Conservation (phyloP, 2,113 vertebrate species). For the Heterotilapia buettikoferi region DNA sequence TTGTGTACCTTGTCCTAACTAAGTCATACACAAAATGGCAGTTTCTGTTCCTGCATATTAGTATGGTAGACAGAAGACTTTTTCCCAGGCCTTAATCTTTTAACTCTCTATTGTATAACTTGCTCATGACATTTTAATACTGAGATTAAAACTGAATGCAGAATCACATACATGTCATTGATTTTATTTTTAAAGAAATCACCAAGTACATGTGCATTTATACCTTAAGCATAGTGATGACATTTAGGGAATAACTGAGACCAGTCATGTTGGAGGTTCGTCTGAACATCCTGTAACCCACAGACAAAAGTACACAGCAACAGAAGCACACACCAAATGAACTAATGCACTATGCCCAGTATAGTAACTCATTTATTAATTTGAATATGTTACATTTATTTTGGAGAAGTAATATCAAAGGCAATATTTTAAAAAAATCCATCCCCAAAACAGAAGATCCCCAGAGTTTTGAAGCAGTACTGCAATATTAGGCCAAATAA, state of each 20-base stretch:
- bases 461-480: background rate
- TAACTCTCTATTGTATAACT: background rate
- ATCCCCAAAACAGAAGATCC: background rate
- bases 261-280: slow-evolving; percentile 89
- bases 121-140: background rate
- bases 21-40: background rate
- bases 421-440: background rate
- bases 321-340: background rate
- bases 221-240: slow-evolving; percentile 92
- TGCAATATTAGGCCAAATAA: background rate
- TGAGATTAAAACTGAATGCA: background rate
- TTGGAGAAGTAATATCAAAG: background rate
- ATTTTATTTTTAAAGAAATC: background rate
- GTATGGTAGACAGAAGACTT: background rate
- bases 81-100: background rate
- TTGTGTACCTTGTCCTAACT: background rate
- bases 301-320: background rate
- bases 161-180: background rate
- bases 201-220: background rate
- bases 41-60: background rate
- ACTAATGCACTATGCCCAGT: background rate
- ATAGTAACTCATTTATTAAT: background rate
- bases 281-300: slow-evolving; percentile 85
- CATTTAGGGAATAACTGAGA: slow-evolving; percentile 85
- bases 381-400: background rate